Evolutionary conservation across 2,113 vertebrate species (phyloP), one percentile per base, ranked within the genome.

Genomic region (Chionis minor): DNA sequence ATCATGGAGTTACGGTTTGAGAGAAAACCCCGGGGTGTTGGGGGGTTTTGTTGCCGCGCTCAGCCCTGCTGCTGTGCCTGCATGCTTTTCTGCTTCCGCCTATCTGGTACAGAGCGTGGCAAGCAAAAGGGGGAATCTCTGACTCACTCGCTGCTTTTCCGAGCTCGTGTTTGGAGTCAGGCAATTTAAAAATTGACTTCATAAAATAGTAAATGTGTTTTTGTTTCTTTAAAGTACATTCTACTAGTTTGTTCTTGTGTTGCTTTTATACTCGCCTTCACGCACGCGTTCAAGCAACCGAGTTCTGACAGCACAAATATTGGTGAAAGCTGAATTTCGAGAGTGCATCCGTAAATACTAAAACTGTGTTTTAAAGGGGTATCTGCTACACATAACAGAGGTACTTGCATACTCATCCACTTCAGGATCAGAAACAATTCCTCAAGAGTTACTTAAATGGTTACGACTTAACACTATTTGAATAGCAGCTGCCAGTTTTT

Each of bases 31-130:
- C 1, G 33, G 8, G 40, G 5, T 12, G 32, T 3, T 18, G 32
- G 33, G 67, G 67, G 14, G 11, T 30, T 19, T 7, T 21, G 26
- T 28, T 56, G 61, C 23, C 38, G 4, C 4, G 3, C 9, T 28
- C 24, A 65, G 54, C 45, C 28, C 9, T 3, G 23, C n/a, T 22
- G 6, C 73, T 40, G 32, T 0, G 8, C 44, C 44, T 17, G 21
- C 42, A 55, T 49, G 77, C 62, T 49, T 40, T 30, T 32, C 32
- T 19, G 7, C 51, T 92, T 38, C 58, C 61, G 4, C 1, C 0
- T n/a, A 19, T 2, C 45, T 44, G 51, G 4, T 42, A 23, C 3
- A 4, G 27, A 54, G 63, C 35, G 1, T 0, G 20, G 40, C 54
- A 45, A 51, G 45, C 18, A 35, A 62, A 73, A 32, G 11, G 30